Evolutionary conservation across 1,140 invertebrate genomes (phyloP).

Genomic region (Euura saliciscinereae): DNA sequence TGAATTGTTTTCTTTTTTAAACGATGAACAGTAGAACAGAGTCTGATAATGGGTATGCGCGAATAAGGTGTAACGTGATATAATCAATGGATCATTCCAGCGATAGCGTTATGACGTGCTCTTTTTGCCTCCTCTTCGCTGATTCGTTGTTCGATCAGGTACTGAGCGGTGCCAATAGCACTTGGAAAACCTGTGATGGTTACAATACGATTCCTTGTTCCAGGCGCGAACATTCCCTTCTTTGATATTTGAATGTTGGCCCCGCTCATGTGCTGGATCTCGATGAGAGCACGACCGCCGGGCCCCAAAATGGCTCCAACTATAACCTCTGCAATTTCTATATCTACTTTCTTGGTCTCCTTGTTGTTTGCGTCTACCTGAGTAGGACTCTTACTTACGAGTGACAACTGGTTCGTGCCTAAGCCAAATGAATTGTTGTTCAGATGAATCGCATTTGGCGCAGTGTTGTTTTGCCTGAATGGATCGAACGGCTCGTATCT

Average conservation of each 20-base stretch:
- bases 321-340: slow-evolving; percentile 93
- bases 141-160: slow-evolving; percentile 95
- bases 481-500: slow-evolving; percentile 76
- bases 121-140: slow-evolving; percentile 94
- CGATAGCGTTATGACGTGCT: slow-evolving; percentile 84
- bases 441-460: slow-evolving; percentile 61
- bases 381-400: slow-evolving; percentile 85
- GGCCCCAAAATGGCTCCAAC: slow-evolving; percentile 96
- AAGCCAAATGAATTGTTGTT: slow-evolving; percentile 81
- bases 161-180: slow-evolving; percentile 89
- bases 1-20: background rate
- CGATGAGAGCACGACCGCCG: slow-evolving; percentile 92
- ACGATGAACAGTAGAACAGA: slow-evolving; percentile 31
- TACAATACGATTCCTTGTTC: slow-evolving; percentile 95
- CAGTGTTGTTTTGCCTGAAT: slow-evolving; percentile 72
- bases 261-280: slow-evolving; percentile 95
- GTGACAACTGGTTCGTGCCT: slow-evolving; percentile 77
- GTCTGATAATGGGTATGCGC: slow-evolving; percentile 43
- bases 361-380: slow-evolving; percentile 75
- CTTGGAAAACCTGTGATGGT: slow-evolving; percentile 89
- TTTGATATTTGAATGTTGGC: slow-evolving; percentile 98
- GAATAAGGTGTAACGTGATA: slow-evolving; percentile 25
- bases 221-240: slow-evolving; percentile 95
- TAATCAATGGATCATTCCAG: slow-evolving; percentile 71
- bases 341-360: slow-evolving; percentile 83